Percentiles rank a stretch among this genome's conserved stretches.
phyloP scores from a whole-genome alignment of 1,140 invertebrate genomes.

The Drosophila pachea region DNA sequence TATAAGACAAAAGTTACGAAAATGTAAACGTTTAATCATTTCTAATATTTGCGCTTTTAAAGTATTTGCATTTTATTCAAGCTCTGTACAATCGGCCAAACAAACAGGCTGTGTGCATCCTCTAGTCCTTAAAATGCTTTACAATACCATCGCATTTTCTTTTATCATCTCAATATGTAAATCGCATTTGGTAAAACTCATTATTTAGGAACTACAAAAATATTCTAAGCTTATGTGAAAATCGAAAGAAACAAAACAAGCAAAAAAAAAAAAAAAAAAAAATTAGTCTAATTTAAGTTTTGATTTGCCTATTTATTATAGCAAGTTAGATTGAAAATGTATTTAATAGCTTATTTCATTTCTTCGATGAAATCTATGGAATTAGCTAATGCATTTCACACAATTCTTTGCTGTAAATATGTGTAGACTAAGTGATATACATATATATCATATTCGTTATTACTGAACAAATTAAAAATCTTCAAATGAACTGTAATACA shows the following conservation, averaged over 20 bases:
- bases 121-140: conserved; percentile 28
- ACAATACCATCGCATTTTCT: conserved; percentile 18
- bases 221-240: conserved; percentile 4
- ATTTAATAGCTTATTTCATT: conserved; percentile 51
- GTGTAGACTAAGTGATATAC: conserved; percentile 51
- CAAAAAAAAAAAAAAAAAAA: conserved; percentile 23
- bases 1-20: conserved; percentile 21
- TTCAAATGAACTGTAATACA: conserved; percentile 12
- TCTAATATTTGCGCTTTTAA: conserved; percentile 33
- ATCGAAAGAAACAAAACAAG: too few relatives aligned
- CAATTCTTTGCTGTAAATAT: conserved; percentile 58
- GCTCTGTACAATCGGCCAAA: background rate
- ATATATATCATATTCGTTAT: conserved; percentile 17
- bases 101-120: background rate
- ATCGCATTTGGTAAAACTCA: conserved; percentile 20
- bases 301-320: conserved; percentile 22
- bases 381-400: conserved; percentile 16
- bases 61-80: conserved; percentile 50
- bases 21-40: conserved; percentile 2
- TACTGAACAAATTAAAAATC: conserved; percentile 14
- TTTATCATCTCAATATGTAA: conserved; percentile 11
- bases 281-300: conserved; percentile 41
- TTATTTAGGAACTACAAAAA: conserved; percentile 11
- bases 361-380: conserved; percentile 19
- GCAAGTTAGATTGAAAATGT: conserved; percentile 39